Conservation (phyloP, 2,113 vertebrate species). For the Aphyosemion australe region DNA sequence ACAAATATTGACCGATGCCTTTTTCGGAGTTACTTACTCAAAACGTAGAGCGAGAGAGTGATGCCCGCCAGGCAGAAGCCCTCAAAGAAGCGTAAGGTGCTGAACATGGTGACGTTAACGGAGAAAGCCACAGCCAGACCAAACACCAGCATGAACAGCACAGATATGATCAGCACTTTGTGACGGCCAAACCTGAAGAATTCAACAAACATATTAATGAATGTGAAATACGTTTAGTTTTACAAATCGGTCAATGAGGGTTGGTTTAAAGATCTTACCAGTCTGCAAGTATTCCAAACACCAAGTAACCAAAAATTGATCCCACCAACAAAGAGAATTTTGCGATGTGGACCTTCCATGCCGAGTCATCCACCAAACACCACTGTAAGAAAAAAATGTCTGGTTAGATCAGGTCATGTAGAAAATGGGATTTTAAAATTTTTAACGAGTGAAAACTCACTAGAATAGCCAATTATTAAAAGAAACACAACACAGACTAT, state of each 20-base stretch:
- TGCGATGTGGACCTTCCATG: conserved; percentile 95
- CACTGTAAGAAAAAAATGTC: conserved; percentile 81
- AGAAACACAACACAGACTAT: too few species aligned
- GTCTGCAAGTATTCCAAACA: conserved; percentile 95
- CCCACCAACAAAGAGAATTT: conserved; percentile 97
- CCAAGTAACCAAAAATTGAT: conserved; percentile 95
- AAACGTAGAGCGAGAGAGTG: conserved; percentile 88
- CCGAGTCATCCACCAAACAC: conserved; percentile 92
- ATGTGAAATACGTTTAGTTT: too few species aligned
- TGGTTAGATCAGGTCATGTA: too few species aligned
- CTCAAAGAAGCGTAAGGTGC: conserved; percentile 97
- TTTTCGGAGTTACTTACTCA: conserved; percentile 84
- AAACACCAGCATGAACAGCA: conserved; percentile 92
- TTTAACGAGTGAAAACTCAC: too few species aligned
- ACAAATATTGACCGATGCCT: too few species aligned
- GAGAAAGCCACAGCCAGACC: conserved; percentile 94
- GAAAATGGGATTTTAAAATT: too few species aligned
- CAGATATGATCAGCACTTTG: conserved; percentile 88
- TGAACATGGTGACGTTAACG: conserved; percentile 96
- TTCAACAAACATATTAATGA: too few species aligned
- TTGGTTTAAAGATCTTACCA: conserved; percentile 83
- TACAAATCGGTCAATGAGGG: not conserved
- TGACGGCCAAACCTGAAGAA: conserved; percentile 89
- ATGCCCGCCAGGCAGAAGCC: conserved; percentile 97
- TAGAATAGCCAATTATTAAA: too few species aligned